phyloP scores from a whole-genome alignment of 2,888 invertebrate species.

The Yponomeuta sedellus region DNA sequence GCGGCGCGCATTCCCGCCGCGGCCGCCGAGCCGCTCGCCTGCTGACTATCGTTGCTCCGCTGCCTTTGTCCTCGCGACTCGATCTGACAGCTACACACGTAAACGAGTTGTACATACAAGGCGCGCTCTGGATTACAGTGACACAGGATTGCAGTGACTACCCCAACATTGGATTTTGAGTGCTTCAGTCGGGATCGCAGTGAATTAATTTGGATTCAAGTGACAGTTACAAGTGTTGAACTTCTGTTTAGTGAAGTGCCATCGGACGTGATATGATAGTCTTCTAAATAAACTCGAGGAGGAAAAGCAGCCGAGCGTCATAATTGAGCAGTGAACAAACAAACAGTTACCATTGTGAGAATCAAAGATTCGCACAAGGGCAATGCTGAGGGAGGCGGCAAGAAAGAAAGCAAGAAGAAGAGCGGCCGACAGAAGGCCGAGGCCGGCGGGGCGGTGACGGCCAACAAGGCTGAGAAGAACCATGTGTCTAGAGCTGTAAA shows the following conservation, averaged over 20 bases:
- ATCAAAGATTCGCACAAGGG: constrained; percentile 78
- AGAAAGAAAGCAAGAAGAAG: constrained; percentile 80
- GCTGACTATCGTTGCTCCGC: constrained; percentile 28
- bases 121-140: constrained; percentile 68
- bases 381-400: constrained; percentile 77
- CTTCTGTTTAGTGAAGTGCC: constrained; percentile 16
- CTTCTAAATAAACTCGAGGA: neutral
- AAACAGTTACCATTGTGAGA: constrained; percentile 81
- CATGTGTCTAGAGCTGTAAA: constrained; percentile 44
- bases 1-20: constrained; percentile 53
- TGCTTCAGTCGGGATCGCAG: constrained; percentile 18
- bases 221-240: neutral
- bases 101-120: neutral
- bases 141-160: constrained; percentile 66
- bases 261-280: constrained; percentile 1
- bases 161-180: constrained; percentile 38
- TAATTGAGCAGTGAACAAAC: neutral
- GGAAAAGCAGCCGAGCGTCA: too few species aligned
- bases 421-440: constrained; percentile 72
- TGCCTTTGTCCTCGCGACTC: constrained; percentile 52
- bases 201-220: neutral
- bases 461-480: constrained; percentile 52
- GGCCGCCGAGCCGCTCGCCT: constrained; percentile 45
- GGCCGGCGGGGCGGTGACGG: constrained; percentile 43
- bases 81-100: constrained; percentile 36